These are phyloP conservation scores for Peucedramus taeniatus DNA, from an alignment of 2,113 vertebrate genomes.

Conservation along the genomic window DNA sequence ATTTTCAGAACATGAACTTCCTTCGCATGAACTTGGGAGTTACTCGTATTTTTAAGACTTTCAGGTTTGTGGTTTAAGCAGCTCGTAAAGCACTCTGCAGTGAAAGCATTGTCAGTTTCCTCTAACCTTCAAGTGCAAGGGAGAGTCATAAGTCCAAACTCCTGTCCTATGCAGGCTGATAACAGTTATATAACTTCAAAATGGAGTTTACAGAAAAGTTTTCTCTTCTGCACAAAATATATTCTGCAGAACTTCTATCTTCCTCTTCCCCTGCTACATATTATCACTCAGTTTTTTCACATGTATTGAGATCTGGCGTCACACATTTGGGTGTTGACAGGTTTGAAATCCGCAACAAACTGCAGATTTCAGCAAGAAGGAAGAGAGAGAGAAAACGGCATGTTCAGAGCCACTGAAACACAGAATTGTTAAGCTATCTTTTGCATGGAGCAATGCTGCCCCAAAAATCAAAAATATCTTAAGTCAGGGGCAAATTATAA, in stretches of 20 bases:
- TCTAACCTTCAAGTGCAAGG: background rate
- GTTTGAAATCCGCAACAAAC: slow-evolving; percentile 29
- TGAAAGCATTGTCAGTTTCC: background rate
- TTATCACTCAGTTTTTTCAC: slow-evolving; percentile 12
- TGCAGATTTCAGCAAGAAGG: background rate
- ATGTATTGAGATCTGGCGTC: slow-evolving; percentile 29
- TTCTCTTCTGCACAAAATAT: background rate
- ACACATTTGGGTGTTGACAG: slow-evolving; percentile 43
- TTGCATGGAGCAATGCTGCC: background rate
- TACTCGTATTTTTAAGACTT: background rate
- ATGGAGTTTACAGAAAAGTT: slow-evolving; percentile 20
- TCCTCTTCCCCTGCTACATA: background rate
- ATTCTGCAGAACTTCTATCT: background rate
- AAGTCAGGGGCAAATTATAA: background rate
- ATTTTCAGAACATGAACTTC: background rate
- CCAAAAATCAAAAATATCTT: background rate
- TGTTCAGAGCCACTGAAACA: background rate
- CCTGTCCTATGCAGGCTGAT: background rate
- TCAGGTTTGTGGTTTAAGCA: background rate
- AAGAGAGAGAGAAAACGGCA: background rate
- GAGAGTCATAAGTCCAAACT: background rate
- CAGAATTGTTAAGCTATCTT: background rate
- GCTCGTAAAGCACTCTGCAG: background rate
- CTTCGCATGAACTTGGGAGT: background rate
- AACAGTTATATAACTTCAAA: slow-evolving; percentile 6